Evolutionary conservation across 2,888 invertebrate species (phyloP).

Genomic region (Axea sp.): DNA sequence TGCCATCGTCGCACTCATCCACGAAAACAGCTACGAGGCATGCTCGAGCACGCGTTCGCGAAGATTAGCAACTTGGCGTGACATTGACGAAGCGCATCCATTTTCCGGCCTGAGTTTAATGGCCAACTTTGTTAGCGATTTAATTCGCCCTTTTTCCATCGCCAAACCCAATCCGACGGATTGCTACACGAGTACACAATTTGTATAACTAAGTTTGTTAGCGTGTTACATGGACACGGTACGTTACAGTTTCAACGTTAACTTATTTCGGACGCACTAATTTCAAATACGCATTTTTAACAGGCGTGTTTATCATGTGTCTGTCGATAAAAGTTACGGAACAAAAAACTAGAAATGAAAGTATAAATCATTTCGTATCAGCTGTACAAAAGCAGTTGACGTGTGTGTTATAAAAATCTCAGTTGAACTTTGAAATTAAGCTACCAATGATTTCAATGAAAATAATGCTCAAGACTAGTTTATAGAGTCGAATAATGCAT

Average conservation of each 20-base stretch:
- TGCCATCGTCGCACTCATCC: constrained; percentile 68
- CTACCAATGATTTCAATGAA: too few species aligned
- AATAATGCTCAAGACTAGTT: too few species aligned
- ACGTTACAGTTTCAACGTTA: constrained; percentile 18
- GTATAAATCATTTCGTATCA: too few species aligned
- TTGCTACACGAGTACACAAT: constrained; percentile 19
- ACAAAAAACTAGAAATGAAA: too few species aligned
- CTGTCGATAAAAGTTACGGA: too few species aligned
- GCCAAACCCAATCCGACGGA: constrained; percentile 9
- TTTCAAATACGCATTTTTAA: too few species aligned
- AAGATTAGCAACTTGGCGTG: constrained; percentile 53
- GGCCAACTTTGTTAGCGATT: constrained; percentile 40
- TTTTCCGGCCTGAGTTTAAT: constrained; percentile 23
- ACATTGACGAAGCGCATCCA: constrained; percentile 49
- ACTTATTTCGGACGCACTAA: constrained; percentile 10
- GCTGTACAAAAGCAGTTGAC: too few species aligned
- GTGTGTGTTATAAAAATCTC: too few species aligned
- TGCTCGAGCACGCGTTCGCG: constrained; percentile 42
- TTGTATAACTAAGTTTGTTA: constrained; percentile 26
- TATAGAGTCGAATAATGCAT: too few species aligned
- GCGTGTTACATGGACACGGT: constrained; percentile 14
- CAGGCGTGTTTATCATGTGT: too few species aligned
- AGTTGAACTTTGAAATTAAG: too few species aligned
- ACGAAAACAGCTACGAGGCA: constrained; percentile 32
- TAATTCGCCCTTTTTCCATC: constrained; percentile 28